A percentile compares a stretch with the other conserved stretches of the same genome.
phyloP scores from a whole-genome alignment of 2,888 invertebrate species.

The Ashinkailepas kermadecensis region DNA sequence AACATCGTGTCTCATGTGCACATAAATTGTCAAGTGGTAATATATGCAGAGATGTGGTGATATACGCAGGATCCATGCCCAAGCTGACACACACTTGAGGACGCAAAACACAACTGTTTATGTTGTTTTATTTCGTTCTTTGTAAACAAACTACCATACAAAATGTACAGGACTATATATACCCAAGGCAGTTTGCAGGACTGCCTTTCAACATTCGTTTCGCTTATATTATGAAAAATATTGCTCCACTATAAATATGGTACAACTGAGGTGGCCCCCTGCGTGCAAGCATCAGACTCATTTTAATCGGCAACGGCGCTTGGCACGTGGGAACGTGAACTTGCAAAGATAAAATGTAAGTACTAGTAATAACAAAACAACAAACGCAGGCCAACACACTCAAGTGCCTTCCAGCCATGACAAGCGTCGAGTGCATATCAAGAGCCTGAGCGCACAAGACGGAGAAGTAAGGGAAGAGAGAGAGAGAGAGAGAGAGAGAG shows the following conservation, averaged over 20 bases:
- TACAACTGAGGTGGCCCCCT: background rate
- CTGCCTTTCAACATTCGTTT: background rate
- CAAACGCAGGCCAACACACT: background rate
- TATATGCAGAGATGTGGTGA: too few relatives aligned
- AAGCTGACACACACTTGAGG: too few relatives aligned
- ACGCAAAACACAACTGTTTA: background rate
- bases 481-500: conserved; percentile 17
- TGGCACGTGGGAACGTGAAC: background rate
- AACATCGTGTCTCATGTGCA: too few relatives aligned
- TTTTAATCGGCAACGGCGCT: too few relatives aligned
- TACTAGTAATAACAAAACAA: conserved; percentile 18
- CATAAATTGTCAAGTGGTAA: too few relatives aligned
- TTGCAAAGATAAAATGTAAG: conserved; percentile 16
- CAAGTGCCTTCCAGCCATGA: too few relatives aligned
- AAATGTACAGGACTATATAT: conserved; percentile 18
- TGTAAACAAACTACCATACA: conserved; percentile 21
- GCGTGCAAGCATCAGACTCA: background rate
- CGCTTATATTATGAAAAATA: conserved; percentile 24
- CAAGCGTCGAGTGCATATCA: too few relatives aligned
- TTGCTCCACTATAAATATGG: conserved; percentile 23
- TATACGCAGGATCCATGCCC: too few relatives aligned
- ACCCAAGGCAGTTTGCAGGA: background rate
- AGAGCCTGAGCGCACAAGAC: too few relatives aligned
- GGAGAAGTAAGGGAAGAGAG: background rate
- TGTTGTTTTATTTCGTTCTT: conserved; percentile 1